Conservation (phyloP, 2,113 vertebrate species). For the Odontophorus gujanensis region DNA sequence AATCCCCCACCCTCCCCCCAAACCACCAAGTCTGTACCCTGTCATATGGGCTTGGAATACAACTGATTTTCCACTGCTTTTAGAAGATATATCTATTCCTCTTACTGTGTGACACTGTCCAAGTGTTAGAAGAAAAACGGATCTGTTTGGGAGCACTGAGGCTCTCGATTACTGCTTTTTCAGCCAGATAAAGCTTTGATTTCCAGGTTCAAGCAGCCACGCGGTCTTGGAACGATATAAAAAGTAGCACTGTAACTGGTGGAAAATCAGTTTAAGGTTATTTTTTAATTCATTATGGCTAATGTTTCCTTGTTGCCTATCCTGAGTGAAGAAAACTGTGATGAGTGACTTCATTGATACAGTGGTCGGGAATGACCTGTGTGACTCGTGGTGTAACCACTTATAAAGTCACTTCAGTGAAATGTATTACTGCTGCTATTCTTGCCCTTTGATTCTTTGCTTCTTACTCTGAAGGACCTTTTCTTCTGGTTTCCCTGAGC, state of each 20-base stretch:
- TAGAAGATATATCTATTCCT: neutral
- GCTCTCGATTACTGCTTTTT: neutral
- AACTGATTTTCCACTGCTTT: neutral
- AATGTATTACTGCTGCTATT: fast-evolving
- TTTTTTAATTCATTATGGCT: neutral
- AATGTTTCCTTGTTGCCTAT: neutral
- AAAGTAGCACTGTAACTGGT: neutral
- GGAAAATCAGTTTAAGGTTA: neutral
- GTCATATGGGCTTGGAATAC: neutral
- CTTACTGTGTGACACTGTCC: neutral
- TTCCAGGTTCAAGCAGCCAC: neutral
- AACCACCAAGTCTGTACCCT: neutral
- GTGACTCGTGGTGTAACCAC: neutral
- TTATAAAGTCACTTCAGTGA: neutral
- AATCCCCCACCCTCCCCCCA: fast-evolving
- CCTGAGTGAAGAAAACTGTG: fast-evolving
- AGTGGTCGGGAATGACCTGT: neutral
- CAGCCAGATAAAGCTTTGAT: neutral
- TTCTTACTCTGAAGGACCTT: neutral
- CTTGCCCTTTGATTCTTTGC: neutral
- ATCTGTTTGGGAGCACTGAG: neutral
- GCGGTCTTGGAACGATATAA: neutral
- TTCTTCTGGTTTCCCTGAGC: neutral
- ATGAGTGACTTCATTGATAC: neutral
- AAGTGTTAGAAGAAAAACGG: neutral